Base-by-base conservation (phyloP, 1,140 invertebrate genomes). In the Papilio aristodemus region DNA sequence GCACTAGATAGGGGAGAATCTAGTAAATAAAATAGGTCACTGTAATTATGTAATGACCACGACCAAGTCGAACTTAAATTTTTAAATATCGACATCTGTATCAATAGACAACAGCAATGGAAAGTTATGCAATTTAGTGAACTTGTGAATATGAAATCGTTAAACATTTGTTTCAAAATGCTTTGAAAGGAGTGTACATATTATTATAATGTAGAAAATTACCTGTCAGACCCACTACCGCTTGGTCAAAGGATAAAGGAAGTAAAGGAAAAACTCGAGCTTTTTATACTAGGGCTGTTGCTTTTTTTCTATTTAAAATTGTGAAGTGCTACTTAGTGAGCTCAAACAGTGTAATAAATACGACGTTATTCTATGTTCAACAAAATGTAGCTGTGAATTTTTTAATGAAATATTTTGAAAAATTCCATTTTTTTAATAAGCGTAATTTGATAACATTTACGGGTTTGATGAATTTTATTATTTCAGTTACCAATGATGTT, bases 121-220 rank as follows among this genome's bases (percentile, higher is more conserved):
- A 32, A 3, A 32, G 6, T 32, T 32, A 6, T 32, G 27, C 6
- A 25, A 25, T 4, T 19, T n/a, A n/a, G 14, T 4, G 11, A 13
- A 54, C 1, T 27, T 4, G 27, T 62, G 36, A 14, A 36, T 19
- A 36, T 14, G 38, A 62, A 39, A 37, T 36, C 36, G 59, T 62
- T 38, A 62, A 14, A 36, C 10, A 37, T 62, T 62, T 50, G 17
- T 17, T 50, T 71, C 46, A 60, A 58, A 74, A 73, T 62, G 36
- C 17, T 62, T 73, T 76, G 41, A 70, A 69, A 70, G 70, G 77
- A 77, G 74, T 76, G 77, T 70, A 83, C 72, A 79, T 74, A 79
- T 80, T 80, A 76, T 78, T 82, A 83, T 84, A 83, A 70, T 74
- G 73, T 74, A 84, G 82, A 82, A 90, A 90, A 89, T 90, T 89